Evolutionary conservation across 2,113 vertebrate genomes (phyloP).

Genomic region (Arothron firmamentum): DNA sequence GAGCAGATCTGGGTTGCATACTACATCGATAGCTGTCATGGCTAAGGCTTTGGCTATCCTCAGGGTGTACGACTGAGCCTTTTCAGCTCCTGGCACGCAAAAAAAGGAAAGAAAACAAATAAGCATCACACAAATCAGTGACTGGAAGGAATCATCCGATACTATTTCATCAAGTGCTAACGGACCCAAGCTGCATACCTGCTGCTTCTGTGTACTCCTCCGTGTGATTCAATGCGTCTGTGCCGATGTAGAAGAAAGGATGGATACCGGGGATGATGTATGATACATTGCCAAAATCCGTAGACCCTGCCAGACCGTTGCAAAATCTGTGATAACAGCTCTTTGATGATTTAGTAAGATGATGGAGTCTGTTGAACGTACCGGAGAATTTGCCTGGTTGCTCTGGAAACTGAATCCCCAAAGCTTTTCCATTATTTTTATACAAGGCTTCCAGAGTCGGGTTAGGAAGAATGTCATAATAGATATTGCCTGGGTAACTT

Average conservation of each 20-base stretch:
- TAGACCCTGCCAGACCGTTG: slow-evolving; percentile 76
- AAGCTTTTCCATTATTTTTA: slow-evolving; percentile 78
- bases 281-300: slow-evolving; percentile 87
- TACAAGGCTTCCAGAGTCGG: slow-evolving; percentile 77
- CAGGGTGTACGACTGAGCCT: slow-evolving; percentile 83
- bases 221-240: slow-evolving; percentile 83
- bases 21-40: slow-evolving; percentile 86
- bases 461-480: slow-evolving; percentile 85
- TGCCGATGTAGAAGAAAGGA: slow-evolving; percentile 85
- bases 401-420: slow-evolving; percentile 80
- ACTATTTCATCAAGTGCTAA: background rate
- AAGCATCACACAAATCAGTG: slow-evolving; percentile 16
- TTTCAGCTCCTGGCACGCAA: slow-evolving; percentile 75
- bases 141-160: slow-evolving; percentile 5
- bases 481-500: slow-evolving; percentile 67
- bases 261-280: slow-evolving; percentile 84
- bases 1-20: slow-evolving; percentile 80
- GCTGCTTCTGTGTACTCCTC: slow-evolving; percentile 83
- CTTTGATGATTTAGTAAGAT: slow-evolving; percentile 10
- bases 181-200: slow-evolving; percentile 59
- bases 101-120: slow-evolving; percentile 9
- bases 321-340: slow-evolving; percentile 12
- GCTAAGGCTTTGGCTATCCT: slow-evolving; percentile 83
- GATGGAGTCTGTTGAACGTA: slow-evolving; percentile 34
- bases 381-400: slow-evolving; percentile 72